Percentiles rank a stretch among this genome's conserved stretches.
Evolutionary conservation across 1,140 invertebrate genomes (phyloP).

Genomic region (Octopus sinensis): DNA sequence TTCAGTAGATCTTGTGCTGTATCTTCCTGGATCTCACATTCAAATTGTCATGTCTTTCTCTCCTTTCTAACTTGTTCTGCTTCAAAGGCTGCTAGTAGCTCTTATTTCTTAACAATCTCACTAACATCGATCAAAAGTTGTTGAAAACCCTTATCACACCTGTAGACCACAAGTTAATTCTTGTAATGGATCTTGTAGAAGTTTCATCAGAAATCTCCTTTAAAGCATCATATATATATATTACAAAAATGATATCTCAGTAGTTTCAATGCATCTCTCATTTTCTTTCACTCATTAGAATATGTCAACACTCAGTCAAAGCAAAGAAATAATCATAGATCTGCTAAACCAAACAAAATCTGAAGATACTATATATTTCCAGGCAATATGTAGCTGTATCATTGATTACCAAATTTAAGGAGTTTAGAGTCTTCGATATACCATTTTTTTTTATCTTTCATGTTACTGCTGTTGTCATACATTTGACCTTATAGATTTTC

Average conservation of each 20-base stretch:
- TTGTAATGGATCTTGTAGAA: background rate
- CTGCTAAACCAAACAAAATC: background rate
- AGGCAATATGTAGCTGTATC: background rate
- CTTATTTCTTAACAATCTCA: background rate
- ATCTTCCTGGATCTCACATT: background rate
- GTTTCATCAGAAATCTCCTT: background rate
- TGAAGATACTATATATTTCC: background rate
- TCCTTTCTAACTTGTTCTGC: constrained; percentile 1
- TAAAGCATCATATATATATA: constrained; percentile 3
- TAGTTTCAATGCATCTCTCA: background rate
- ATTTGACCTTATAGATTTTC: constrained; percentile 1
- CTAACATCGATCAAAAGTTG: background rate
- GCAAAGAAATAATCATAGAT: constrained; percentile 2
- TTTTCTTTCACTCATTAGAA: background rate
- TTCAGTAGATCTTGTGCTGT: background rate
- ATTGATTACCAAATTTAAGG: constrained; percentile 8
- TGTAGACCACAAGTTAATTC: background rate
- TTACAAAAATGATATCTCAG: constrained; percentile 5
- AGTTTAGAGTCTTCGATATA: background rate
- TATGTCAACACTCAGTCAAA: background rate
- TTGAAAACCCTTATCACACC: constrained; percentile 1
- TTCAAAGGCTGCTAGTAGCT: background rate
- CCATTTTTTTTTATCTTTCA: constrained; percentile 6
- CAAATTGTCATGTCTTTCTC: background rate
- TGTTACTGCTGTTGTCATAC: constrained; percentile 1